Conservation (phyloP, 1,140 invertebrate species). For the Centruroides vittatus region DNA sequence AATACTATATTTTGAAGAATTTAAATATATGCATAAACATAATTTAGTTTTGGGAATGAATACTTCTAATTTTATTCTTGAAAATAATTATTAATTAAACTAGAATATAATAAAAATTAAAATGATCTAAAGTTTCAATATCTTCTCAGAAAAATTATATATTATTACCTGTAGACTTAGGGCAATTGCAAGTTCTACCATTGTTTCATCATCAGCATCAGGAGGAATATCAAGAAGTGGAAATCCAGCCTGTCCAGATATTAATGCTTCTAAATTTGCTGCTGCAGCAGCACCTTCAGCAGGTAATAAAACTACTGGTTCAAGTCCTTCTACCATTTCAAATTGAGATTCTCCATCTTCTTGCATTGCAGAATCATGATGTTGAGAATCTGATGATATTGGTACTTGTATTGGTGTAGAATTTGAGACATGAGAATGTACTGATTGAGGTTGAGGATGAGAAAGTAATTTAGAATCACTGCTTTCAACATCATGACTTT, state of each 20-base stretch:
- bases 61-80: no score
- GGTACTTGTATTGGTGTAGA: conserved; percentile 9
- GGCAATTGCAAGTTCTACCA: conserved; percentile 90
- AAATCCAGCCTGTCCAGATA: conserved; percentile 43
- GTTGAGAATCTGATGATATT: not conserved
- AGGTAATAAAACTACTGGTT: conserved; percentile 35
- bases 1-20: no score
- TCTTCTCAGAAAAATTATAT: no score
- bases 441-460: conserved; percentile 10
- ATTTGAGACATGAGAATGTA: not conserved
- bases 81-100: no score
- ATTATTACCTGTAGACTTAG: conserved; percentile 60
- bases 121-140: no score
- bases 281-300: conserved; percentile 25
- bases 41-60: no score
- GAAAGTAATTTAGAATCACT: conserved; percentile 4
- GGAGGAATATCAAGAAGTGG: conserved; percentile 72
- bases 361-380: conserved; percentile 4
- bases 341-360: conserved; percentile 13
- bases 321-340: conserved; percentile 24
- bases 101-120: no score
- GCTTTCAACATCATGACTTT: conserved; percentile 11
- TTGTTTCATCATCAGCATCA: conserved; percentile 87
- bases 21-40: no score
- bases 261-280: conserved; percentile 47